Evolutionary conservation across 2,113 vertebrate species (phyloP).

Genomic region (Nerophis ophidion): DNA sequence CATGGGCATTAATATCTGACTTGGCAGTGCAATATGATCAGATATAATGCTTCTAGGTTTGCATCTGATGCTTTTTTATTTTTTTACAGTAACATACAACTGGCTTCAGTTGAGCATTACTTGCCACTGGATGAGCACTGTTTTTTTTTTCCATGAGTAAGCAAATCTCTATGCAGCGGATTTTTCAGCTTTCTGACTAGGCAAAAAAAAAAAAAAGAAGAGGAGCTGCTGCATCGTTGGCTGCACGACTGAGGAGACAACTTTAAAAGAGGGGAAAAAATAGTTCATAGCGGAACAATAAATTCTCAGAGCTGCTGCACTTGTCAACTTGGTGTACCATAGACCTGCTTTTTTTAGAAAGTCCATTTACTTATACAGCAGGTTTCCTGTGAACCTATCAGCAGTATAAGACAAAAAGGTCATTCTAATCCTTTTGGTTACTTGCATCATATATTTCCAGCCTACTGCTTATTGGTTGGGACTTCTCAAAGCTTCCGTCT

Average conservation of each 20-base stretch:
- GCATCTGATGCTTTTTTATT: background rate
- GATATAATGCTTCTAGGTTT: too few relatives aligned
- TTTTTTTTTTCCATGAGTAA: constrained; percentile 4
- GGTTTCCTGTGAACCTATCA: constrained; percentile 30
- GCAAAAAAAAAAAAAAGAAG: constrained; percentile 6
- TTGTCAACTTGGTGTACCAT: background rate
- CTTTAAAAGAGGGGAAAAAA: background rate
- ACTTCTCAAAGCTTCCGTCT: constrained; percentile 2
- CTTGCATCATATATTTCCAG: constrained; percentile 33
- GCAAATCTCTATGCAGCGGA: constrained; percentile 15
- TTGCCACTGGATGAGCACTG: background rate
- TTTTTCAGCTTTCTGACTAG: constrained; percentile 16
- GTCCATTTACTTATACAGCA: constrained; percentile 6
- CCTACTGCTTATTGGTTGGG: constrained; percentile 22
- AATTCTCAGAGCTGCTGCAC: background rate
- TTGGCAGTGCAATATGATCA: too few relatives aligned
- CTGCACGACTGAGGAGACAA: constrained; percentile 8
- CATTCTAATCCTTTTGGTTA: constrained; percentile 31
- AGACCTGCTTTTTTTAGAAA: constrained; percentile 15
- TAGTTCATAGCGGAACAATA: constrained; percentile 2
- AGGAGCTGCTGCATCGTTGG: constrained; percentile 12
- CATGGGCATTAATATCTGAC: too few relatives aligned
- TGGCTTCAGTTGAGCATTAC: background rate
- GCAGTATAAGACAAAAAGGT: constrained; percentile 43
- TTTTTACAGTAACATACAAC: too few relatives aligned